Percentiles rank a stretch among this genome's conserved stretches.
These are phyloP conservation scores for Oriolus oriolus DNA, from an alignment of 2,113 vertebrate genomes.

Conservation along the genomic window DNA sequence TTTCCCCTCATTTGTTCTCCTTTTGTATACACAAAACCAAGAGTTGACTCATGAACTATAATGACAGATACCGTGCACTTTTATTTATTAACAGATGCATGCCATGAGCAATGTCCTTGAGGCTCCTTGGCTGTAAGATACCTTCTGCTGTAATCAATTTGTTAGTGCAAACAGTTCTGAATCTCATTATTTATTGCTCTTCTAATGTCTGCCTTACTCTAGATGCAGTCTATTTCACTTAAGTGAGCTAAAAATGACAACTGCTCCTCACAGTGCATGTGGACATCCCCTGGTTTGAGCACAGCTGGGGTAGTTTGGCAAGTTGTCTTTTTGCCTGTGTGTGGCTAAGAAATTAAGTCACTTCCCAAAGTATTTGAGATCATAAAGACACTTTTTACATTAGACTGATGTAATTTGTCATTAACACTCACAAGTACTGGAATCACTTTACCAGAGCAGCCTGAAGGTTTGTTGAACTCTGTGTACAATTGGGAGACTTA, in stretches of 20 bases:
- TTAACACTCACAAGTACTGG: background rate
- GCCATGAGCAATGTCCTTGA: background rate
- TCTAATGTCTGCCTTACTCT: background rate
- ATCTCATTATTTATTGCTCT: background rate
- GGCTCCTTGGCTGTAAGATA: background rate
- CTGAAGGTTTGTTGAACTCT: background rate
- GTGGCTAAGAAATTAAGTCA: background rate
- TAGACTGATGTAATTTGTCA: background rate
- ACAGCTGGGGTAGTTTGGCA: accelerated
- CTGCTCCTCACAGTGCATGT: background rate
- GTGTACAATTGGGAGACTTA: background rate
- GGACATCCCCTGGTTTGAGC: too few relatives aligned
- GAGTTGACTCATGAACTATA: background rate
- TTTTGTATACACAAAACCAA: background rate
- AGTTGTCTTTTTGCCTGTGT: background rate
- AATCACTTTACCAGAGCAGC: background rate
- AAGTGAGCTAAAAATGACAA: background rate
- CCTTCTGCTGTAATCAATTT: background rate
- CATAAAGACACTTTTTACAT: background rate
- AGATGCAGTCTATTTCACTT: background rate
- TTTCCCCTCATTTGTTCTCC: background rate
- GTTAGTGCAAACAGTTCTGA: background rate
- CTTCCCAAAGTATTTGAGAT: background rate
- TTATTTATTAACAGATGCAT: background rate
- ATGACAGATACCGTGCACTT: background rate